A percentile compares a stretch with the other conserved stretches of the same genome.
Evolutionary conservation across 1,140 invertebrate genomes (phyloP).

Genomic region (Cyclargus thomasi): DNA sequence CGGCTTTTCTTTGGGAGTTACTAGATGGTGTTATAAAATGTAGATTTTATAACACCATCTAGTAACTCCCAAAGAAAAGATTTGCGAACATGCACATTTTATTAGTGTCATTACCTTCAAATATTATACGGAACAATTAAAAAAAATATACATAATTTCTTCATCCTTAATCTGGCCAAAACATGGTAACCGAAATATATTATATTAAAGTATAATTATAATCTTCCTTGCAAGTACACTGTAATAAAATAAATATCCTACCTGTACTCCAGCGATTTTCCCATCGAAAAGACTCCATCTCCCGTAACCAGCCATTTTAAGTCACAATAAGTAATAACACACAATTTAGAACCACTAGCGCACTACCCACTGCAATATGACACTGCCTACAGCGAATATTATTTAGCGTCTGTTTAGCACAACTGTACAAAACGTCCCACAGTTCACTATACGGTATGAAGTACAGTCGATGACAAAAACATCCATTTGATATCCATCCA

Average conservation of each 20-base stretch:
- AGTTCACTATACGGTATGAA: slow-evolving; percentile 6
- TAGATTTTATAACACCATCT: too few species aligned
- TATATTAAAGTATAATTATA: too few species aligned
- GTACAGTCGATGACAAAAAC: neutral
- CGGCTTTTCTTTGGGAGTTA: too few species aligned
- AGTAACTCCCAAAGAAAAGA: too few species aligned
- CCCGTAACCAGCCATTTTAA: slow-evolving; percentile 53
- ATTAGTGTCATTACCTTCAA: too few species aligned
- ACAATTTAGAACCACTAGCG: slow-evolving; percentile 20
- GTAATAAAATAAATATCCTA: slow-evolving; percentile 26
- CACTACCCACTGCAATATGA: slow-evolving; percentile 11
- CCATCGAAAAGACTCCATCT: slow-evolving; percentile 64
- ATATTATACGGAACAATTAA: too few species aligned
- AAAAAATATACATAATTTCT: too few species aligned
- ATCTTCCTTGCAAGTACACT: too few species aligned
- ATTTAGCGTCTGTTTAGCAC: slow-evolving; percentile 71
- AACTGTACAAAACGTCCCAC: slow-evolving; percentile 58
- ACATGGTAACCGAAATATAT: too few species aligned
- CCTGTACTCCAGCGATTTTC: slow-evolving; percentile 52
- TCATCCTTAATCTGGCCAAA: too few species aligned
- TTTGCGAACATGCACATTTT: too few species aligned
- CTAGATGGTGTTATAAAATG: too few species aligned
- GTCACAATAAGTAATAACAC: slow-evolving; percentile 15
- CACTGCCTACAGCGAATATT: slow-evolving; percentile 44
- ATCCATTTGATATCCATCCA: neutral